These are phyloP conservation scores for Pollimyrus isidori DNA, from an alignment of 2,113 vertebrate species.

Conservation along the genomic window DNA sequence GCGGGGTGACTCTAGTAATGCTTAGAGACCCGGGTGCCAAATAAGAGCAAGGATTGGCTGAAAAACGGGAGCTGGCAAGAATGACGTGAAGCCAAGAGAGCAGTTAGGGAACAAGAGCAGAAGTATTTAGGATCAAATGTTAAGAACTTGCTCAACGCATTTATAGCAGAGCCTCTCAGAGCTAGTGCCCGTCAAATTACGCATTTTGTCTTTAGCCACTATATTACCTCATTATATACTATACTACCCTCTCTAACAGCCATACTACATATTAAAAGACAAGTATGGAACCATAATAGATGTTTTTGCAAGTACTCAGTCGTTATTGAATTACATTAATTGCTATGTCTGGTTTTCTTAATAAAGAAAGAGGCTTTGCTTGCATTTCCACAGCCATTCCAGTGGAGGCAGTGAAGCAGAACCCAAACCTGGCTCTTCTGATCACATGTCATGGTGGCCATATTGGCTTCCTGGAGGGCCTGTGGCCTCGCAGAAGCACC, in stretches of 20 bases:
- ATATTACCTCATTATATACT: background rate
- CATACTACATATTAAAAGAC: background rate
- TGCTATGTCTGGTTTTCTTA: background rate
- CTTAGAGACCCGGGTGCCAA: background rate
- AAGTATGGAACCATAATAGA: background rate
- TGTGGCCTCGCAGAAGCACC: conserved; percentile 89
- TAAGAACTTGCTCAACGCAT: no score
- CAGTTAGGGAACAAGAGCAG: background rate
- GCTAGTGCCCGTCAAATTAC: background rate
- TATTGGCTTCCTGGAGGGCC: conserved; percentile 93
- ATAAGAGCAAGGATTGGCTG: background rate
- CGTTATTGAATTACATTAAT: background rate
- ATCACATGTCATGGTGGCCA: conserved; percentile 92
- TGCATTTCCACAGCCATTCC: conserved; percentile 73
- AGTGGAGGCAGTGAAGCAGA: conserved; percentile 87
- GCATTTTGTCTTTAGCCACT: background rate
- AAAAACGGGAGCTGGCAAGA: background rate
- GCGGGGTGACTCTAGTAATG: background rate
- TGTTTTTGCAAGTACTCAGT: background rate
- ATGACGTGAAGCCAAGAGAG: background rate
- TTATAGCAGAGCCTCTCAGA: background rate
- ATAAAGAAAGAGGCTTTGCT: background rate
- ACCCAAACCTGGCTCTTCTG: conserved; percentile 88
- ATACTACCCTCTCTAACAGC: background rate
- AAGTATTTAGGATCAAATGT: background rate